Conservation (phyloP, 2,888 invertebrate species). For the Stegophylla sp. region DNA sequence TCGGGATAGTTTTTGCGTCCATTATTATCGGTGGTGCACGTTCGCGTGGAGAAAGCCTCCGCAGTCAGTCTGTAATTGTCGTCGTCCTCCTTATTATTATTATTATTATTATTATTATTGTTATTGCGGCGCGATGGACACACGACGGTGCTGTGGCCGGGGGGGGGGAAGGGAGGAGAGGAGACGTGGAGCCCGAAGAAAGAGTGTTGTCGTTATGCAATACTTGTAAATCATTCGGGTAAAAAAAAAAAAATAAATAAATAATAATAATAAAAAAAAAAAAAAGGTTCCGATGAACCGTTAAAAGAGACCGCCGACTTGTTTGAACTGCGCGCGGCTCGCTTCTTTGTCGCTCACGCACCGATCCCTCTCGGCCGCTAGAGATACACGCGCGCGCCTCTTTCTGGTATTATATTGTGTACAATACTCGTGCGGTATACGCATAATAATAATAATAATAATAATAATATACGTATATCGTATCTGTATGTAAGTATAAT, state of each 20-base stretch:
- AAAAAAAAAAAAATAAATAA: neutral
- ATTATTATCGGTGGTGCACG: neutral
- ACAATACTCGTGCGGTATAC: neutral
- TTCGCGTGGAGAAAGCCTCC: constrained; percentile 39
- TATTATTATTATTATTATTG: neutral
- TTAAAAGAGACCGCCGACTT: constrained; percentile 58
- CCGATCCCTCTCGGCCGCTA: constrained; percentile 19
- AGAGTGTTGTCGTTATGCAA: constrained; percentile 42
- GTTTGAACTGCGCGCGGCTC: constrained; percentile 55
- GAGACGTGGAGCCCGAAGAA: constrained; percentile 23
- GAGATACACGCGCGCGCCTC: neutral
- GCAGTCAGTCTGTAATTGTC: neutral
- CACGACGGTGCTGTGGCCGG: neutral
- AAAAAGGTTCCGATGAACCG: constrained; percentile 52
- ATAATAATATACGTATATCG: neutral
- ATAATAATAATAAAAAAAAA: no score
- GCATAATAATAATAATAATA: no score
- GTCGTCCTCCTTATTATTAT: neutral
- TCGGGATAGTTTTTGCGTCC: constrained; percentile 12
- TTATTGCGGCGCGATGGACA: neutral
- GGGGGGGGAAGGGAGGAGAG: neutral
- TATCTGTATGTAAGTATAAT: neutral
- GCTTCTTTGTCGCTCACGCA: constrained; percentile 44
- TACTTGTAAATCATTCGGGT: constrained; percentile 54
- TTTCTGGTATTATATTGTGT: no score